Base-by-base conservation (phyloP, 2,113 vertebrate genomes). In the Anoplopoma fimbria region DNA sequence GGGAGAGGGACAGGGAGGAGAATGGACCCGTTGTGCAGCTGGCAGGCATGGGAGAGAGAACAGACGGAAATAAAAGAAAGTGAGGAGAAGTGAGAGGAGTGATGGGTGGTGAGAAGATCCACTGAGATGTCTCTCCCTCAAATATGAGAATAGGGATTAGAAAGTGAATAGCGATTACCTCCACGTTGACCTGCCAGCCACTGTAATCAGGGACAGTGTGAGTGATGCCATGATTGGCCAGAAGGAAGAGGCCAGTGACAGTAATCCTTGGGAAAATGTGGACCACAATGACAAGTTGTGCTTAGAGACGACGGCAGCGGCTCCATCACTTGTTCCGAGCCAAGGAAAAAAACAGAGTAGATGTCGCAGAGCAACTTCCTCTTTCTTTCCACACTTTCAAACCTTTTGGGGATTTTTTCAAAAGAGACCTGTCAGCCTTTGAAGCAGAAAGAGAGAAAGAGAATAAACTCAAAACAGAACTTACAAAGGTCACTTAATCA, bases 191-290 rank as follows among this genome's bases (percentile, higher is more conserved):
- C 87, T 87, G 90, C 90, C 88, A 91, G 88, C 60, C 77, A 77
- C 87, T 91, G 92, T 93, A 91, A 94, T 90, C 86, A 89, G 69
- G 91, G 79, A 80, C 84, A 85, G 79, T 85, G 87, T 87, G 90
- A 94, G 75, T 88, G 89, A 92, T 76, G 88, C 81, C 60, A 69
- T 87, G 89, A 93, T 93, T 90, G 84, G 79, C 47, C 64, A 55
- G 62, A 71, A 85, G 89, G 88, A 85, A 86, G 87, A 86, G 75
- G 69, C 75, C 78, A 73, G 62, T 82, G 89, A 94, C 89, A 92
- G 86, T 92, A 89, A 94, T 92, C 89, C 89, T 91, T 95, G 93
- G 92, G 93, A 93, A 95, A 94, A 89, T 90, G 81, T 79, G 72
- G 68, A 57, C 85, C 79, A 90, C 84, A 92, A 92, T 91, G 89